Conservation (phyloP, 2,888 invertebrate species). For the Cyclophora albipunctata region DNA sequence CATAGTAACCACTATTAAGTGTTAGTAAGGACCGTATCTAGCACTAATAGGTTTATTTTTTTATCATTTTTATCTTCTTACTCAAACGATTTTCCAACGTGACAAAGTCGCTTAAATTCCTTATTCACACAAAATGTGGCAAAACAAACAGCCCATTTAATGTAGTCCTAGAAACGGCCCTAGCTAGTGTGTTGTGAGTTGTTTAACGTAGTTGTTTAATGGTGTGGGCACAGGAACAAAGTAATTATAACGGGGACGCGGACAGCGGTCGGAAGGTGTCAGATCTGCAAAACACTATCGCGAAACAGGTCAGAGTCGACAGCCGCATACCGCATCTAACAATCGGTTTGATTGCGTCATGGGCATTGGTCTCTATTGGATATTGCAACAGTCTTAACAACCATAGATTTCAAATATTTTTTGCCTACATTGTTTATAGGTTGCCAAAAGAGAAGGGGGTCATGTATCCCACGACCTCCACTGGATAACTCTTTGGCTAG, state of each 20-base stretch:
- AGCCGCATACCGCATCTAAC: constrained; percentile 12
- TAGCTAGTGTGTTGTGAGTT: constrained; percentile 22
- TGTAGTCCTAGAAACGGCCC: neutral
- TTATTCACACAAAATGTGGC: no score
- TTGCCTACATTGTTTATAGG: no score
- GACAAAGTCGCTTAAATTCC: no score
- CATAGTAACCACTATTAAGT: no score
- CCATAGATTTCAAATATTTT: no score
- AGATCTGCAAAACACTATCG: constrained; percentile 89
- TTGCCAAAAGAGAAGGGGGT: no score
- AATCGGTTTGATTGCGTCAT: neutral
- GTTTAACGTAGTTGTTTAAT: constrained; percentile 43
- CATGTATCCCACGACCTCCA: no score
- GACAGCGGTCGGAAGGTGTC: constrained; percentile 75
- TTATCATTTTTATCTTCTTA: no score
- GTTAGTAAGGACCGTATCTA: neutral
- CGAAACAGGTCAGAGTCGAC: constrained; percentile 83
- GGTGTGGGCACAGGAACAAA: constrained; percentile 58
- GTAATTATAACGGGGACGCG: constrained; percentile 63
- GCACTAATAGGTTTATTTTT: neutral
- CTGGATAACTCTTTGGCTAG: no score
- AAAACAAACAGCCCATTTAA: neutral
- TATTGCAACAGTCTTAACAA: no score
- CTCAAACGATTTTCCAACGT: no score
- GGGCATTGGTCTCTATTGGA: neutral